Evolutionary conservation across 2,888 invertebrate genomes (phyloP), one percentile per base, ranked within the genome.

Genomic region (Apotomis betuletana): DNA sequence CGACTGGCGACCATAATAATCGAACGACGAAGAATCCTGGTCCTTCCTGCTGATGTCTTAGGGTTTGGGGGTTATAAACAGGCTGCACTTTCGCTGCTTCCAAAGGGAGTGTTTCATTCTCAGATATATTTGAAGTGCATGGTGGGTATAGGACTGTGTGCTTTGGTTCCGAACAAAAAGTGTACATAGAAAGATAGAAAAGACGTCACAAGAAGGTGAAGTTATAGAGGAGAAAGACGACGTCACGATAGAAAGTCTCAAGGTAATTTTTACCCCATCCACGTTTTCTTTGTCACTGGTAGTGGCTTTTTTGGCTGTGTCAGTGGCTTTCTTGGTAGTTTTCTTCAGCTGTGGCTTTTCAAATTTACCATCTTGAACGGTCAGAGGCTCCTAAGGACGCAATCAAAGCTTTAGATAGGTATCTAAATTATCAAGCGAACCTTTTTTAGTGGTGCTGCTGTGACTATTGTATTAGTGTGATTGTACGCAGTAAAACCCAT

Each of bases 341-440:
- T 90, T 94, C 90, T 91, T 93, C 78, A 92, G 90, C 77, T 90
- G 87, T 76, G 93, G 93, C 75, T 86, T 87, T 86, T 92, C 91
- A 75, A 93, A 92, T 89, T 87, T 93, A 87, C 92, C 92, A 81
- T 86, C 91, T 81, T 90, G 89, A 81, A 90, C 88, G 78, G 86
- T 79, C 83, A 92, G 83, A 83, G 90, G 92, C 77, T 87, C 92
- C 93, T 93, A 92, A 77, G 83, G 77, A 90, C 86, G 88, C 85
- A 90, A 86, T 80, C 78, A 83, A 87, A 83, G 84, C 83, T 85
- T 85, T 85, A 83, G 81, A 81, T 81, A 78, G 80, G 75, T 75
- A 78, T 80, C 81, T 84, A 85, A 77, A 78, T 80, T 51, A 62
- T 61, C 76, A 81, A 78, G 67, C 62, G 54, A 84, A 85, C 85